phyloP scores from a whole-genome alignment of 2,888 invertebrate species.

The Tetrapedia diversipes region DNA sequence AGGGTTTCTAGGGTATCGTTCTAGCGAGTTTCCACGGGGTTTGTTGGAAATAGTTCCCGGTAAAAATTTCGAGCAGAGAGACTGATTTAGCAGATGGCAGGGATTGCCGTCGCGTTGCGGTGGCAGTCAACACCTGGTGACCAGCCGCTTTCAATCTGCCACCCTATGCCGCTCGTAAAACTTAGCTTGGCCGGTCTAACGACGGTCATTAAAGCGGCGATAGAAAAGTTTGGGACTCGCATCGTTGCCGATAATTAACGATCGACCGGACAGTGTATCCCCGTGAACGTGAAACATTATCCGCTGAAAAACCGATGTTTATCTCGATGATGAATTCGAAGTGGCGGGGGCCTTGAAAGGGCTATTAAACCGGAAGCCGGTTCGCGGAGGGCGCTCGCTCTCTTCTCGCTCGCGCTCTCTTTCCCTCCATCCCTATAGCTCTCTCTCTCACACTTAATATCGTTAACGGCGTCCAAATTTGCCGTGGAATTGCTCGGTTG shows the following conservation, averaged over 20 bases:
- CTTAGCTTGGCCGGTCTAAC: conserved; percentile 47
- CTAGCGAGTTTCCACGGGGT: not conserved
- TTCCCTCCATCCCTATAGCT: no score
- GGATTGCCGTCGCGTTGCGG: conserved; percentile 45
- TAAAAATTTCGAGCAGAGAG: conserved; percentile 25
- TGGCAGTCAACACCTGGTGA: conserved; percentile 66
- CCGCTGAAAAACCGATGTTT: conserved; percentile 69
- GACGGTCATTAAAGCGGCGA: conserved; percentile 64
- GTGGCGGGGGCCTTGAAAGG: conserved; percentile 41
- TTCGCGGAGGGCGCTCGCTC: conserved; percentile 36
- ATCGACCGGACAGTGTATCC: conserved; percentile 54
- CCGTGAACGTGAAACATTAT: conserved; percentile 67
- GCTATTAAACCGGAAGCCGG: conserved; percentile 64
- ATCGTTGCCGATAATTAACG: conserved; percentile 67
- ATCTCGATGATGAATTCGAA: conserved; percentile 69
- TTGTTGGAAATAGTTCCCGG: conserved; percentile 20
- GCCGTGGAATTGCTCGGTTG: conserved; percentile 38
- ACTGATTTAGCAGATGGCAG: conserved; percentile 64
- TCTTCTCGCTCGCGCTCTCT: no score
- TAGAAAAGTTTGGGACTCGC: conserved; percentile 66
- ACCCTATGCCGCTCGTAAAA: conserved; percentile 60
- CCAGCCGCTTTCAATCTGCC: conserved; percentile 69
- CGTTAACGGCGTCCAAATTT: conserved; percentile 56
- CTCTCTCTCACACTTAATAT: no score
- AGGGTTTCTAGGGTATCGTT: not conserved